These are phyloP conservation scores for Anser cygnoides DNA, from an alignment of 2,113 vertebrate species.

Conservation along the genomic window DNA sequence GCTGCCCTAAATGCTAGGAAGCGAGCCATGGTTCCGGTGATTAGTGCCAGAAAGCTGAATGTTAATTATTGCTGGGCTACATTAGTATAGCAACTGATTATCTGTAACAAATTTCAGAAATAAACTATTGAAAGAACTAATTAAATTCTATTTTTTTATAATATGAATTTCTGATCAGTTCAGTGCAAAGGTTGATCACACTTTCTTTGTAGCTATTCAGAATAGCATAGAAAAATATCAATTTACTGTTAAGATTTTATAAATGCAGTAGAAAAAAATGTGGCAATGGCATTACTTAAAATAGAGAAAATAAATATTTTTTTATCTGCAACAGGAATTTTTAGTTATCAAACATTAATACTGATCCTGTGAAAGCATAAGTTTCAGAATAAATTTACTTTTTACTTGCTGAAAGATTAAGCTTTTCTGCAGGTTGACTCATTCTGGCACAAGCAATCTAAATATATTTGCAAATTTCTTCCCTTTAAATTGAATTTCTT, in stretches of 20 bases:
- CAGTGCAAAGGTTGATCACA: conserved; percentile 8
- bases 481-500: not conserved
- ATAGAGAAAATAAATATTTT: not conserved
- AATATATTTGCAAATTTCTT: not conserved
- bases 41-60: conserved; percentile 49
- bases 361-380: not conserved
- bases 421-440: not conserved
- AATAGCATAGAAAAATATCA: not conserved
- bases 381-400: not conserved
- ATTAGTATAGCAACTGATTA: not conserved
- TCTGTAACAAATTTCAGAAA: conserved; percentile 59
- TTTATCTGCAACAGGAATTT: not conserved
- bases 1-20: conserved; percentile 51
- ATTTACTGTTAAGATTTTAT: conserved; percentile 15
- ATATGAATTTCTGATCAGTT: conserved; percentile 40
- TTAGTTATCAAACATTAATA: not conserved
- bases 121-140: conserved; percentile 52
- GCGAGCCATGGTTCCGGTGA: not conserved
- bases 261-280: not conserved
- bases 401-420: not conserved
- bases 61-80: conserved; percentile 41
- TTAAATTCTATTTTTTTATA: conserved; percentile 57
- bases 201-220: conserved; percentile 1
- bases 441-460: not conserved
- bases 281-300: not conserved